These are phyloP conservation scores for Myocastor coypus DNA, from an alignment of 2,113 vertebrate genomes.

Conservation along the genomic window DNA sequence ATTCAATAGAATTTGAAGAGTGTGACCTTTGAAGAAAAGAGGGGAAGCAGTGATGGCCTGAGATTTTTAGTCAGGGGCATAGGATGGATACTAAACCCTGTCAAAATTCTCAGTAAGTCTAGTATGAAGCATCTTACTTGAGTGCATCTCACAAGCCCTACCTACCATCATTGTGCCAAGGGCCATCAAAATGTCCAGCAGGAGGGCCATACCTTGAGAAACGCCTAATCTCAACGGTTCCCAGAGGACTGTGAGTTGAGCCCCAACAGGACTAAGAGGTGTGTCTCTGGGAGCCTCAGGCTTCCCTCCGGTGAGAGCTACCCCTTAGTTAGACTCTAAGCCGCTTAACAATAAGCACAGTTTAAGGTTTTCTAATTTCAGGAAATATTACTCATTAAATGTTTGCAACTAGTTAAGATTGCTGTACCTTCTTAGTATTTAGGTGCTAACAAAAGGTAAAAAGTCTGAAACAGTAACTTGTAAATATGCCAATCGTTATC, in stretches of 20 bases:
- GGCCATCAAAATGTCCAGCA: neutral
- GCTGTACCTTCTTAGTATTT: neutral
- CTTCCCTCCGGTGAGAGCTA: neutral
- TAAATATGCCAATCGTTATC: neutral
- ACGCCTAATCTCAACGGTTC: neutral
- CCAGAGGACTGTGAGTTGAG: neutral
- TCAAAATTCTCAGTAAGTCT: neutral
- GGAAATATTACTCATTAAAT: constrained; percentile 26
- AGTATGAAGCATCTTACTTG: neutral
- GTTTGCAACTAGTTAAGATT: constrained; percentile 26
- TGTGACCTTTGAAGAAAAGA: neutral
- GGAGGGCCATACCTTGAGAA: neutral
- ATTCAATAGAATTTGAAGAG: neutral
- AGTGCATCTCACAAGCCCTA: neutral
- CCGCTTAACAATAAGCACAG: neutral
- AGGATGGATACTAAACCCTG: neutral
- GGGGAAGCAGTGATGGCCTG: neutral
- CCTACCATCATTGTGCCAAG: neutral
- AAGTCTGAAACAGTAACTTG: constrained; percentile 12
- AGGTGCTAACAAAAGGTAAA: neutral
- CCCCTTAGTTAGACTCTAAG: neutral
- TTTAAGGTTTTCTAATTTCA: constrained; percentile 29
- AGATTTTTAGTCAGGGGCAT: neutral
- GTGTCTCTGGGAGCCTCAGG: neutral
- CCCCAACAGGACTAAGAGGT: neutral